These are phyloP conservation scores for Oncorhynchus gorbuscha DNA, from an alignment of 2,113 vertebrate genomes.

Conservation along the genomic window DNA sequence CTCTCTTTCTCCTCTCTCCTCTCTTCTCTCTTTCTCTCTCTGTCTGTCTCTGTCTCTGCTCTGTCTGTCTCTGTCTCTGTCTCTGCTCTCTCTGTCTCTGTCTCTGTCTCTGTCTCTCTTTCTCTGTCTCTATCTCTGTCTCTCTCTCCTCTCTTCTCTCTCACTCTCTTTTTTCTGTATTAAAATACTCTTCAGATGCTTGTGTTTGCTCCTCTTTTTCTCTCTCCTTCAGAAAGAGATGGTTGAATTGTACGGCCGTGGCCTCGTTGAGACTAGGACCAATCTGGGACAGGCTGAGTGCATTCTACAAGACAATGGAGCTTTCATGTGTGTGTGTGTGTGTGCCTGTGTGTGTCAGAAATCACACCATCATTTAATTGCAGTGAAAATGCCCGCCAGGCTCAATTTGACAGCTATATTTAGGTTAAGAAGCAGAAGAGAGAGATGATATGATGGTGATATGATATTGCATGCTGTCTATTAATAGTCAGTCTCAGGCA, in stretches of 20 bases:
- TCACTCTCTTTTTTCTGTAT: conserved; percentile 13
- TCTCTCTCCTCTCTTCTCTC: not conserved
- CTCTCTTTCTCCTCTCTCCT: not conserved
- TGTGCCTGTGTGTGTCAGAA: not conserved
- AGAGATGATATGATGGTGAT: not conserved
- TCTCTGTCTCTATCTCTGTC: not conserved
- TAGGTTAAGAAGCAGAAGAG: conserved; percentile 23
- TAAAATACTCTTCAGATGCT: conserved; percentile 24
- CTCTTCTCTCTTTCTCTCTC: not conserved
- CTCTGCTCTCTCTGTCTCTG: not conserved
- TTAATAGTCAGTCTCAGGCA: conserved; percentile 59
- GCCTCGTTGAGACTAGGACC: conserved; percentile 11
- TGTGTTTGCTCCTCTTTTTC: not conserved
- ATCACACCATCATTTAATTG: conserved; percentile 62
- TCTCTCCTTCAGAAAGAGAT: conserved; percentile 26
- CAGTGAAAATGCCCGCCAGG: conserved; percentile 55
- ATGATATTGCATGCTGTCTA: conserved; percentile 47
- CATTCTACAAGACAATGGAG: conserved; percentile 42
- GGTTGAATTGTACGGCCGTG: conserved; percentile 35
- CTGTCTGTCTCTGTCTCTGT: too few relatives aligned
- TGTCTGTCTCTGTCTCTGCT: not conserved
- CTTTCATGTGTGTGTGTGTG: conserved; percentile 41
- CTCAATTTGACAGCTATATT: conserved; percentile 60
- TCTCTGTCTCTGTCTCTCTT: not conserved
- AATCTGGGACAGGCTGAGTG: conserved; percentile 21